Base-by-base conservation (phyloP, 2,888 invertebrate genomes). In the Sceliomorpha sp. region DNA sequence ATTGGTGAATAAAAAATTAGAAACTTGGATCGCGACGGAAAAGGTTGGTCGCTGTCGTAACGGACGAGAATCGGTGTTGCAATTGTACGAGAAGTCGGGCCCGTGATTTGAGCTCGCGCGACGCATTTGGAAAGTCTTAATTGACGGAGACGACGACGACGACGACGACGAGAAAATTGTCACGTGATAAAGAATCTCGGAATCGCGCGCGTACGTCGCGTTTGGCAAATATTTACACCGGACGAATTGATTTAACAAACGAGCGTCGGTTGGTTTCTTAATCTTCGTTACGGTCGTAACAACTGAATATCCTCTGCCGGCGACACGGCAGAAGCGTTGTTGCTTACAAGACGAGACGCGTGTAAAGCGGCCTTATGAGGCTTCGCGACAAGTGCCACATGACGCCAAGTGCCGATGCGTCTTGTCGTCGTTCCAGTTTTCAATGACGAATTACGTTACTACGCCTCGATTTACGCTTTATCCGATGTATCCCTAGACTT, bases 1-100 rank as follows among this genome's bases (percentile, higher is more conserved):
- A 48, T 59, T 69, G 50, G 47, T 39, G 59, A 55, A 66, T 63
- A 72, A 70, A 72, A 74, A 68, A 70, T 72, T 72, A 66, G 73
- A 74, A 74, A 74, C 72, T 64, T 59, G 20, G 56, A 72, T 47
- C 58, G 51, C 59, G 53, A 63, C 63, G 51, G 45, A 70, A 70
- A 68, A 68, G 60, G 67, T 55, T 60, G 62, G 14, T 1, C 42
- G 24, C 60, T 70, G 55, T 55, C 60, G 64, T 47, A 70, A 70
- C 51, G 32, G 37, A 50, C 51, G 45, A 15, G 48, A 42, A 34
- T 55, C 42, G 51, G 42, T 66, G 58, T 66, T 64, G 51, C 70
- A 70, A 56, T n/a, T 29, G 32, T 7, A 10, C 15, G 17, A 17
- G 32, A 12, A 39, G 48, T 5, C 40, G 24, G 14, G 58, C 42